Base-by-base conservation (phyloP, 1,140 invertebrate genomes). In the Drosophila kikkawai region DNA sequence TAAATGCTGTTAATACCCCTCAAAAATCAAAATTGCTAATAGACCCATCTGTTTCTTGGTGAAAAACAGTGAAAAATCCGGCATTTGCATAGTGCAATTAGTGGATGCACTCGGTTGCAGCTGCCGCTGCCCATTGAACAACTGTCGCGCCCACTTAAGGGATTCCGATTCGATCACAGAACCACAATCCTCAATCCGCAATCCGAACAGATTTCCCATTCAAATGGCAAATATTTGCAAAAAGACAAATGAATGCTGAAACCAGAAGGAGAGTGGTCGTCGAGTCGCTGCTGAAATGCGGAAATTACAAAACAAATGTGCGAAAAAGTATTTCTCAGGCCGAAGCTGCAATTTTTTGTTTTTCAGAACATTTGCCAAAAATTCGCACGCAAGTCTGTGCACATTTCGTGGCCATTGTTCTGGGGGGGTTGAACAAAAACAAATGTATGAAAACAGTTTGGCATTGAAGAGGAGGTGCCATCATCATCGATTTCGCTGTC, bases 171-270 rank as follows among this genome's bases (percentile, higher is more conserved):
- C 53, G 53, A 56, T 56, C 19, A 15, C 41, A 17, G 29, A 34
- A 70, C 48, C 61, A 53, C 55, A 58, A 55, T 55, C 9, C 59
- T 22, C 15, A 37, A 13, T 42, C 37, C n/a, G 55, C 79, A 76
- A 84, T 80, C 68, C 58, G 80, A 70, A 78, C 82, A 91, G 87
- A 91, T 91, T 91, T 83, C 78, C 85, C 80, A 87, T 91, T 91
- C 74, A 91, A 81, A 91, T 83, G 68, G 75, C 78, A 91, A 91
- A 91, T 91, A 91, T 91, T 91, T 91, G 83, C 75, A 47, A 65
- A 83, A 63, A 83, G 71, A 83, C 71, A 77, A 91, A 70, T 91
- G 82, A 66, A 70, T 66, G 65, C 19, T 58, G 41, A 79, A 34
- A 68, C 56, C 66, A 65, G 66, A 57, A 41, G 17, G 26, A 67